Evolutionary conservation across 2,888 invertebrate species (phyloP).

Genomic region (Erebia ligea): DNA sequence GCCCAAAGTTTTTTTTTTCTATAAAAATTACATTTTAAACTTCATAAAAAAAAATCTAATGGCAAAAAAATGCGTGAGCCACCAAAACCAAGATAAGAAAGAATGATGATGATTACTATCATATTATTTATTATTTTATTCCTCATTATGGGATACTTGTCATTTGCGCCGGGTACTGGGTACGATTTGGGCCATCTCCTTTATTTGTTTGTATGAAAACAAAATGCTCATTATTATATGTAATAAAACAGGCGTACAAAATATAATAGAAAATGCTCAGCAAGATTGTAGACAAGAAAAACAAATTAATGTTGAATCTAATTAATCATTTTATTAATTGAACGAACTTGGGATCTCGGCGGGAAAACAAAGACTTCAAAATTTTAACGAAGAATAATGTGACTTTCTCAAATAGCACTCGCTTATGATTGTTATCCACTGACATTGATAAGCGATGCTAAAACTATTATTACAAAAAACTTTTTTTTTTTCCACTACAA

Average conservation of each 20-base stretch:
- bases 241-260: background rate
- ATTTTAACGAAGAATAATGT: conserved; percentile 23
- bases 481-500: too few species aligned
- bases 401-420: conserved; percentile 7
- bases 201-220: background rate
- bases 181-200: too few species aligned
- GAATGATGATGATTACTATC: too few species aligned
- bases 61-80: too few species aligned
- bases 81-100: too few species aligned
- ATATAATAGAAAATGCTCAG: conserved; percentile 4
- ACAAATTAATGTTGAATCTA: conserved; percentile 13
- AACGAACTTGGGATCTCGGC: conserved; percentile 9
- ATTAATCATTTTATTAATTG: conserved; percentile 23
- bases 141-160: too few species aligned
- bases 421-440: background rate
- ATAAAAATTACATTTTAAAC: too few species aligned
- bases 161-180: too few species aligned
- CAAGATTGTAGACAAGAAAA: conserved; percentile 5
- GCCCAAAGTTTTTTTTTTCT: too few species aligned
- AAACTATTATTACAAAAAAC: background rate
- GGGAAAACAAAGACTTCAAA: conserved; percentile 11
- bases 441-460: background rate
- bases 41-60: too few species aligned
- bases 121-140: too few species aligned
- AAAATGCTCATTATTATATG: background rate